Evolutionary conservation across 2,888 invertebrate species (phyloP), one percentile per base, ranked within the genome.

Genomic region (Thysanoteuthis rhombus): DNA sequence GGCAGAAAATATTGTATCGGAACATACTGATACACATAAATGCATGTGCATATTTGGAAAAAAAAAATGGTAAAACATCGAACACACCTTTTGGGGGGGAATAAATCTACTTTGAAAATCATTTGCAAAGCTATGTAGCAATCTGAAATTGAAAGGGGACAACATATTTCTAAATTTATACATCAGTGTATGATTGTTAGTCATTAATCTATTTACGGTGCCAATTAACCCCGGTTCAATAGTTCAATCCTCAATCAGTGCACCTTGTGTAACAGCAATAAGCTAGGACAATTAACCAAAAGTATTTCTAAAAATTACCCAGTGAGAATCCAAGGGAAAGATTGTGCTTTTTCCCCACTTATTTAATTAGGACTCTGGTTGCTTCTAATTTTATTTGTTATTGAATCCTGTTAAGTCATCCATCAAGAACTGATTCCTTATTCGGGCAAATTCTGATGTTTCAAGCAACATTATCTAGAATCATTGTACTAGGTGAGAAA

Each of bases 81-180:
- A n/a, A n/a, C n/a, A n/a, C n/a, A n/a, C n/a, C n/a, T n/a, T n/a
- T n/a, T n/a, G n/a, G n/a, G n/a, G n/a, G n/a, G n/a, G n/a, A n/a
- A n/a, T n/a, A n/a, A n/a, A n/a, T n/a, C n/a, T n/a, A n/a, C n/a
- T n/a, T n/a, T n/a, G n/a, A n/a, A n/a, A n/a, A n/a, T n/a, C n/a
- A n/a, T n/a, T n/a, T n/a, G n/a, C n/a, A n/a, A 75, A 75, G n/a
- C 10, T 75, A n/a, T 75, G 75, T 12, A 75, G 75, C 75, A n/a
- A 75, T 75, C 75, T 75, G 0, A 4, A 75, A n/a, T n/a, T 75
- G 75, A 75, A 75, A 16, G n/a, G 12, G 75, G n/a, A n/a, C 16
- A n/a, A 75, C 75, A n/a, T 75, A 75, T 75, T 75, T 75, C 75
- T 75, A 75, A 75, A 75, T 75, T 75, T 75, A n/a, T 75, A 75